Percentiles rank a stretch among this genome's conserved stretches.
phyloP scores from a whole-genome alignment of 2,797 vertebrate genomes.

The Betta splendens region DNA sequence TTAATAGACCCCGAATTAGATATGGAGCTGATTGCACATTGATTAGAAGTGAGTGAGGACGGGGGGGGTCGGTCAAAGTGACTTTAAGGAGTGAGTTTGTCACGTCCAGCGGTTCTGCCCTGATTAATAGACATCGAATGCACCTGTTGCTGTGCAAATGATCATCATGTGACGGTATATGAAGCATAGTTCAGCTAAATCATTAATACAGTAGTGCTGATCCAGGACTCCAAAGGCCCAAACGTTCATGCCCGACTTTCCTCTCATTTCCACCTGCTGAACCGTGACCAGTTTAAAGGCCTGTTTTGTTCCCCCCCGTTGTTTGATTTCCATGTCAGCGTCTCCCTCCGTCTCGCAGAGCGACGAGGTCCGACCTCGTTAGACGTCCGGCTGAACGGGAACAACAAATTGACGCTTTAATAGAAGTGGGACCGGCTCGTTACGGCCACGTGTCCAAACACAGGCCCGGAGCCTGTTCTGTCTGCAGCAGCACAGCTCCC shows the following conservation, averaged over 20 bases:
- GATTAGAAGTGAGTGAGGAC: constrained; percentile 53
- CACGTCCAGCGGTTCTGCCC: too few species aligned
- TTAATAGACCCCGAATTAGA: constrained; percentile 60
- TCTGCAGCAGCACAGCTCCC: neutral
- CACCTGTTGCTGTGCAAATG: too few species aligned
- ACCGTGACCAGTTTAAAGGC: neutral
- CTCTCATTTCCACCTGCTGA: too few species aligned
- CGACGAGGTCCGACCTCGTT: constrained; percentile 7
- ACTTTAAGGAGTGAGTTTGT: constrained; percentile 28
- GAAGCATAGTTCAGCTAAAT: too few species aligned
- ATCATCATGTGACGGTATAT: too few species aligned
- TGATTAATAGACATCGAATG: too few species aligned
- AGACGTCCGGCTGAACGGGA: constrained; percentile 14
- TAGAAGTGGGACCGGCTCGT: constrained; percentile 12
- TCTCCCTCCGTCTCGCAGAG: constrained; percentile 6
- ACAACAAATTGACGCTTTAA: constrained; percentile 15
- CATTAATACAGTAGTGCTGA: too few species aligned
- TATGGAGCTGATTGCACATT: constrained; percentile 62
- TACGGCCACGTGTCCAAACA: too few species aligned
- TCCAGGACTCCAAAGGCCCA: too few species aligned
- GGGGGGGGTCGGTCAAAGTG: constrained; percentile 42
- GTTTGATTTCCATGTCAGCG: neutral
- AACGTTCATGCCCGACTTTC: too few species aligned
- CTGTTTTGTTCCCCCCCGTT: neutral
- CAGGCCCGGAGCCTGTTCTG: neutral